phyloP scores from a whole-genome alignment of 2,113 vertebrate species.

The Entomyzon cyanotis region DNA sequence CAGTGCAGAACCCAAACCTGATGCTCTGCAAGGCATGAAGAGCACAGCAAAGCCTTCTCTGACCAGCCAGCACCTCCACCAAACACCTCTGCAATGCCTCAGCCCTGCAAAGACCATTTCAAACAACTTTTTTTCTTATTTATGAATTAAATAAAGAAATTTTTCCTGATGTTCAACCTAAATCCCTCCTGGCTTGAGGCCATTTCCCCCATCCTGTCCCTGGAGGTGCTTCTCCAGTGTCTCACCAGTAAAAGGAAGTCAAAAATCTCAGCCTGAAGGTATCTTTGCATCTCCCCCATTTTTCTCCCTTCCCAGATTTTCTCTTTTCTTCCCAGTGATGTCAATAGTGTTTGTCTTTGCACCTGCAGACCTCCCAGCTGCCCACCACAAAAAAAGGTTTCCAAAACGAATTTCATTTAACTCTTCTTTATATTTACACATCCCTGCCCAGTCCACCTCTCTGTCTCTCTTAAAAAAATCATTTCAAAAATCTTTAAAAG shows the following conservation, averaged over 20 bases:
- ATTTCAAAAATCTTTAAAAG: neutral
- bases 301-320: neutral
- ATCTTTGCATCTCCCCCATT: neutral
- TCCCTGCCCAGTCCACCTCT: neutral
- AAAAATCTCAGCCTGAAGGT: neutral
- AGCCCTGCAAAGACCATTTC: neutral
- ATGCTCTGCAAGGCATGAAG: neutral
- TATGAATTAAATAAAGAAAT: neutral
- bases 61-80: neutral
- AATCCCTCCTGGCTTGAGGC: fast-evolving
- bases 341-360: neutral
- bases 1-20: neutral
- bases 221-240: neutral
- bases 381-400: fast-evolving
- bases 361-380: neutral
- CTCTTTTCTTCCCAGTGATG: neutral
- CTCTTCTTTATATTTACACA: neutral
- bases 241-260: neutral
- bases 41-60: neutral
- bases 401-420: neutral
- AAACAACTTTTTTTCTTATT: neutral
- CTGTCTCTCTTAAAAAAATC: neutral
- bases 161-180: fast-evolving
- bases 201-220: neutral
- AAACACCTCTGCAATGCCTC: neutral